Evolutionary conservation across 1,140 invertebrate genomes (phyloP), one percentile per base, ranked within the genome.

Genomic region (Lysiphlebus fabarum): DNA sequence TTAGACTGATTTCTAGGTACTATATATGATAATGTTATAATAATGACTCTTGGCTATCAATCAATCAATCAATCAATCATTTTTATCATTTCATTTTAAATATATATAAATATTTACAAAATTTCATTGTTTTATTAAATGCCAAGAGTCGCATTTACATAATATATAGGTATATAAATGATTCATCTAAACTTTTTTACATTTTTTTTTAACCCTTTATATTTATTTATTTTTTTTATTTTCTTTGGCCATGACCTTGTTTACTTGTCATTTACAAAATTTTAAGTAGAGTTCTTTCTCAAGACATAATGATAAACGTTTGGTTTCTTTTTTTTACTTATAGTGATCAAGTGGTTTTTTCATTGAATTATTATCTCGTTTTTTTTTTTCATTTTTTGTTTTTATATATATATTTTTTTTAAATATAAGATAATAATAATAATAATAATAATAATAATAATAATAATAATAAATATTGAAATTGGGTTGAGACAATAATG

Each of bases 1-100:
- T 78, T 79, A 79, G 77, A 79, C 77, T 79, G 77, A 79, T 77
- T n/a, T n/a, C 76, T 75, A 77, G 75, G 75, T 79, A 79, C 74
- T 26, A n/a, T n/a, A n/a, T n/a, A n/a, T n/a, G n/a, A 48, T 79
- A 78, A 74, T 73, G 73, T 78, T 77, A 78, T 67, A 69, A 75
- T 77, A 68, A 62, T 63, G 44, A 8, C 12, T n/a, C 44, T 42
- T n/a, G 8, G 41, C n/a, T 2, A 10, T n/a, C n/a, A 8, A n/a
- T n/a, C 4, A 8, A 42, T 10, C 2, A 42, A 42, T 42, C n/a
- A 10, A 10, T 10, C 41, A 42, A 2, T 4, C 41, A 42, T 2
- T 2, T 10, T n/a, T 4, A 42, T 42, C n/a, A 8, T n/a, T n/a
- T 17, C 2, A 50, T 9, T 45, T 11, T 45, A 7, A 17, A 45